Percentiles rank a stretch among this genome's conserved stretches.
Evolutionary conservation across 2,888 invertebrate species (phyloP).

Genomic region (Idaea biselata): DNA sequence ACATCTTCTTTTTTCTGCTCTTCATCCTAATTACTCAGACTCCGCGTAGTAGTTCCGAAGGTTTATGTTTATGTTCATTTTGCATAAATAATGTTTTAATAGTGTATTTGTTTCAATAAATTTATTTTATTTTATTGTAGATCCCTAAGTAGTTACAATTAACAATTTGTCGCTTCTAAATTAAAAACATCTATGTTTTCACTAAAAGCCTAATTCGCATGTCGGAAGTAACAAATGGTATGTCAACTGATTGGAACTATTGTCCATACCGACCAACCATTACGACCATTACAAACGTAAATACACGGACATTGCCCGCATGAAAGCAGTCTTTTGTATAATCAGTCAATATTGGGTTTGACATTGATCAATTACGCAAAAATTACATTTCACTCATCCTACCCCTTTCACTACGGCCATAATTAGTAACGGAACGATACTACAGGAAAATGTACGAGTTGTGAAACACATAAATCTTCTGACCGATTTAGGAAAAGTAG

Average conservation of each 20-base stretch:
- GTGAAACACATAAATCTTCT: background rate
- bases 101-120: too few relatives aligned
- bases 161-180: background rate
- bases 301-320: slow-evolving; percentile 25
- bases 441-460: slow-evolving; percentile 1
- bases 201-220: slow-evolving; percentile 26
- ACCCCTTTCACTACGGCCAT: slow-evolving; percentile 3
- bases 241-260: slow-evolving; percentile 27
- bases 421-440: slow-evolving; percentile 1
- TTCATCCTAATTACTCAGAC: too few relatives aligned
- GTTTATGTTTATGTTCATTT: too few relatives aligned
- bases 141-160: background rate
- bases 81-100: too few relatives aligned
- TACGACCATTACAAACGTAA: slow-evolving; percentile 21
- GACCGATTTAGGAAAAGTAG: background rate
- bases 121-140: too few relatives aligned
- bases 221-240: slow-evolving; percentile 25
- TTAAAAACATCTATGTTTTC: slow-evolving; percentile 10
- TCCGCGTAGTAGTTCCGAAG: too few relatives aligned
- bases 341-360: slow-evolving; percentile 35
- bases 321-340: slow-evolving; percentile 28
- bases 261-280: slow-evolving; percentile 25
- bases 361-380: slow-evolving; percentile 30
- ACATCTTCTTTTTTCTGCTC: too few relatives aligned
- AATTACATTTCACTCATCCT: slow-evolving; percentile 9